Conservation (phyloP, 2,888 invertebrate genomes). For the Parthenolecanium corni region DNA sequence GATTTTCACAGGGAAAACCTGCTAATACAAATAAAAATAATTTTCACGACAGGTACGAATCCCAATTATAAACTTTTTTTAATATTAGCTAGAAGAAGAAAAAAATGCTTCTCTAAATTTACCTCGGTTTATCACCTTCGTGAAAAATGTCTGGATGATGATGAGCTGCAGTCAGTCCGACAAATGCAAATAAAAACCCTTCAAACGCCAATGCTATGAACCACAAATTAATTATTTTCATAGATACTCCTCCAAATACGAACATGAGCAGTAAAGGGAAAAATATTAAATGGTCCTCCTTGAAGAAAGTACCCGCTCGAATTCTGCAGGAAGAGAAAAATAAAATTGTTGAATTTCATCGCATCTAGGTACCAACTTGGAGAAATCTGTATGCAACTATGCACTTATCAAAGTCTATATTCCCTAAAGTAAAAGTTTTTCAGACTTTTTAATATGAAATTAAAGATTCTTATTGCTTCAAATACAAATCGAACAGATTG, state of each 20-base stretch:
- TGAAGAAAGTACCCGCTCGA: constrained; percentile 28
- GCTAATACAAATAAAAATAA: too few relatives aligned
- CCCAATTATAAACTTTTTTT: not conserved
- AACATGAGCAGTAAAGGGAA: constrained; percentile 33
- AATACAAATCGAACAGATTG: too few relatives aligned
- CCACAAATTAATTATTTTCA: constrained; percentile 44
- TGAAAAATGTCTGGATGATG: constrained; percentile 69
- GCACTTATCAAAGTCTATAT: too few relatives aligned
- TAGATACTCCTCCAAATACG: constrained; percentile 33
- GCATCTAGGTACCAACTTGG: too few relatives aligned
- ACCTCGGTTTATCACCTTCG: constrained; percentile 61
- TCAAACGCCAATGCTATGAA: constrained; percentile 44
- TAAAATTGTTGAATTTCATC: too few relatives aligned
- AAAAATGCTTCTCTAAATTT: constrained; percentile 27
- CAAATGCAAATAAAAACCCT: constrained; percentile 50
- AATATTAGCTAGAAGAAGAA: not conserved
- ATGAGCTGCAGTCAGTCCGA: constrained; percentile 63
- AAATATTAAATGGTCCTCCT: constrained; percentile 32
- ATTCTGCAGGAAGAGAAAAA: constrained; percentile 30
- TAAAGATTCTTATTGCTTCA: too few relatives aligned
- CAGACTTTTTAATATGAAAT: too few relatives aligned
- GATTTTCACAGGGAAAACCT: too few relatives aligned
- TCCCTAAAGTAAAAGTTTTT: too few relatives aligned
- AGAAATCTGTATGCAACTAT: too few relatives aligned
- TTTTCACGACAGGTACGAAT: too few relatives aligned